These are phyloP conservation scores for Rhinophrynus dorsalis DNA, from an alignment of 2,797 vertebrate species.

Conservation along the genomic window DNA sequence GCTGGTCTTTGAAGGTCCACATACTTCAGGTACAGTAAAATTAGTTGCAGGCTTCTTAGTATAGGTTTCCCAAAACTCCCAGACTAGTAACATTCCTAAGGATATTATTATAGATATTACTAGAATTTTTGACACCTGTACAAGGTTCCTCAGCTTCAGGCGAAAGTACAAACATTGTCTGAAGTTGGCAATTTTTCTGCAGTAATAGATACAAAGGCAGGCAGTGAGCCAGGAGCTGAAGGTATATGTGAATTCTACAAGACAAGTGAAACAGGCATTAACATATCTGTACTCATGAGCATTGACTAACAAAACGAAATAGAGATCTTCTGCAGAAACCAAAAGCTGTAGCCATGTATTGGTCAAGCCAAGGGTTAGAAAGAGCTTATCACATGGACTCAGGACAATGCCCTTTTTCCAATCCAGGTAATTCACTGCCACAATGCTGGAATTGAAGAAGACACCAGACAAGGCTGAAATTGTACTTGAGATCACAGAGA, in stretches of 20 bases:
- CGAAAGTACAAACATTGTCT: neutral
- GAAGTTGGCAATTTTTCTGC: neutral
- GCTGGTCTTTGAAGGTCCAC: no score
- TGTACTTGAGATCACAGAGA: neutral
- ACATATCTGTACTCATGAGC: no score
- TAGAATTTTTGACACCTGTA: no score
- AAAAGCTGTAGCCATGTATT: neutral
- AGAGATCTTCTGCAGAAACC: neutral
- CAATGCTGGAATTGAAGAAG: neutral
- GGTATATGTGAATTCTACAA: no score
- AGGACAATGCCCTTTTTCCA: neutral
- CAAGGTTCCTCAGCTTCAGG: neutral
- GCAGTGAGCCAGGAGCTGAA: neutral
- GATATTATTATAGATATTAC: no score
- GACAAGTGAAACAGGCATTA: no score
- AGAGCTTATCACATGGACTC: neutral
- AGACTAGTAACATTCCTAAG: no score
- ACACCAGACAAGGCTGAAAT: no score
- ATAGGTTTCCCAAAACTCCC: no score
- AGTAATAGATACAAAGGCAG: neutral
- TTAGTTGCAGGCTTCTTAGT: no score
- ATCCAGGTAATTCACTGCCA: neutral
- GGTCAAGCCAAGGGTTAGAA: neutral
- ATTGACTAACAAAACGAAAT: neutral
- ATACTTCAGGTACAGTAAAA: no score